Evolutionary conservation across 2,113 vertebrate species (phyloP).

Genomic region (Vulpes vulpes): DNA sequence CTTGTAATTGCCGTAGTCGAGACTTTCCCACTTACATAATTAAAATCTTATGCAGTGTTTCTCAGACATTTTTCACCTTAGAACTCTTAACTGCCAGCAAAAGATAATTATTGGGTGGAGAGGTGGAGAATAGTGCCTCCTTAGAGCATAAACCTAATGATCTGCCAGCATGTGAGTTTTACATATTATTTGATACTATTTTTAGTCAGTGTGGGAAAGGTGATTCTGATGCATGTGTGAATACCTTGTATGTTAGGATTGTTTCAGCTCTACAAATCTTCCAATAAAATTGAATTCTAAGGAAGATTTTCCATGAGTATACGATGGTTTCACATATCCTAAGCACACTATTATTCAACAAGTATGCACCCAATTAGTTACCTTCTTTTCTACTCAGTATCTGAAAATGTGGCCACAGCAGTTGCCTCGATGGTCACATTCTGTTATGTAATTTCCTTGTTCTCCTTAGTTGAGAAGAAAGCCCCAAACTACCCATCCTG

Average conservation of each 20-base stretch:
- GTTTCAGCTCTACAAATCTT: background rate
- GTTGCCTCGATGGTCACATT: background rate
- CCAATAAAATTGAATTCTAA: slow-evolving; percentile 25
- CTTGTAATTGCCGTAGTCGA: background rate
- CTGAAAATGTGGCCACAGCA: background rate
- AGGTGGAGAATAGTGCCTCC: background rate
- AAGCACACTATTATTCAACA: background rate
- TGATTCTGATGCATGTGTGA: background rate
- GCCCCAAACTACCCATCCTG: background rate
- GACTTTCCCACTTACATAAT: background rate
- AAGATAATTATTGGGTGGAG: background rate
- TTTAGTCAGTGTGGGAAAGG: background rate
- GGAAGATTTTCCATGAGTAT: background rate
- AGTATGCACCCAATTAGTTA: background rate
- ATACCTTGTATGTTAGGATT: background rate
- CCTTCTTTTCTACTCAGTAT: background rate
- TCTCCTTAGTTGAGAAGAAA: slow-evolving; percentile 1
- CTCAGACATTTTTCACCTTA: background rate
- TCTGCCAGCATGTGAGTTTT: background rate
- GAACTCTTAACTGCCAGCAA: background rate
- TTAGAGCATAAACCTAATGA: background rate
- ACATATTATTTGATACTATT: background rate
- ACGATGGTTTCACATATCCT: background rate
- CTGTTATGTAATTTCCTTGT: background rate
- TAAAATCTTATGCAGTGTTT: background rate